Base-by-base conservation (phyloP, 2,113 vertebrate species). In the Rhinolophus sinicus region DNA sequence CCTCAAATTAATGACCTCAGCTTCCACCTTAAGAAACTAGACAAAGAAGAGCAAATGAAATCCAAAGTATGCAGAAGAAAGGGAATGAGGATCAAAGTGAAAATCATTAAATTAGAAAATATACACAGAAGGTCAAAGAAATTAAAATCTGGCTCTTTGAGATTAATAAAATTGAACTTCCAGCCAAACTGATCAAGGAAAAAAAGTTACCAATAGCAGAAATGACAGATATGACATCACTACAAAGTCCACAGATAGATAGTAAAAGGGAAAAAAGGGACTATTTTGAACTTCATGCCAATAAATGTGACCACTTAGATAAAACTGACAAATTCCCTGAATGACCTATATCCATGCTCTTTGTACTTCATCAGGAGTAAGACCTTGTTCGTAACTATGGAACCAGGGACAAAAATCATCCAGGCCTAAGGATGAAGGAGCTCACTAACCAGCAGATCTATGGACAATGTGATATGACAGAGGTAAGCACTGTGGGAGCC, bases 131-230 rank as follows among this genome's bases (percentile, higher is more conserved):
- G 16, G 35, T 72, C 69, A 92, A 77, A 81, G 47, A 88, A 92
- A 75, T 81, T 85, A 93, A 93, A 84, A 64, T 24, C 47, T 96
- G 64, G 54, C 24, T 83, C 69, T 84, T 77, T 56, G 35, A 89
- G 52, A 77, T 62, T n/a, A 88, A 82, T 67, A 88, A 69, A 76
- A 88, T 4, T 84, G 33, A 92, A 72, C 89, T 78, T 77, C 76
- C 64, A 88, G 54, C 35, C 19, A 93, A 64, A 92, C 26, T 84
- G 15, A 92, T 47, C 11, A 92, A 6, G n/a, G 19, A 30, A 35
- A 72, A 77, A 92, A 86, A 69, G 16, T 62, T 67, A 62, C 13
- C 13, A 92, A 24, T 19, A 56, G 30, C 30, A 64, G 69, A n/a
- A 81, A 69, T 56, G 67, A 70, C 8, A 78, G 28, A 35, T 69